These are phyloP conservation scores for Mustela nigripes DNA, from an alignment of 2,113 vertebrate species.

Conservation along the genomic window DNA sequence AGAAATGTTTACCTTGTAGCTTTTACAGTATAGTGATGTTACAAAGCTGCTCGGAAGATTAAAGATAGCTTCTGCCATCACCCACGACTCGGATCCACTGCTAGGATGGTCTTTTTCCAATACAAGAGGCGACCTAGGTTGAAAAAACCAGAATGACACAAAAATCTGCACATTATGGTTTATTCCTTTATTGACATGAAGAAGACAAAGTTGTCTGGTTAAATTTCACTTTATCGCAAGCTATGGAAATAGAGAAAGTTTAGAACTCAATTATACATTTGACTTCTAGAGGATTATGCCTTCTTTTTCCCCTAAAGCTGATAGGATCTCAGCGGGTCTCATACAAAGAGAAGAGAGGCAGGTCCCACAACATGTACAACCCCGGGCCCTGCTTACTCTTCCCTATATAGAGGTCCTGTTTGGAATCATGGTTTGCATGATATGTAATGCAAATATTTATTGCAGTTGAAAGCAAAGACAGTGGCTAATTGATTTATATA, in stretches of 20 bases:
- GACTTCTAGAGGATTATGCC: not conserved
- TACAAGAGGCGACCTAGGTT: not conserved
- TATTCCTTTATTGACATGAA: slow-evolving; percentile 50
- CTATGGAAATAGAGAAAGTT: not conserved
- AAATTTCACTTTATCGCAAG: slow-evolving; percentile 1
- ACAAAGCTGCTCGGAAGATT: not conserved
- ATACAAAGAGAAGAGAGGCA: not conserved
- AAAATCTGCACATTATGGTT: not conserved
- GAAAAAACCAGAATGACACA: not conserved
- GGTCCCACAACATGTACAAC: accelerated
- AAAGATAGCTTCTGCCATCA: not conserved
- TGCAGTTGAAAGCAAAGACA: not conserved
- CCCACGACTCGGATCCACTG: not conserved
- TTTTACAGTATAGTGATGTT: not conserved
- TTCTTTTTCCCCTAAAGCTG: not conserved
- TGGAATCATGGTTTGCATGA: not conserved
- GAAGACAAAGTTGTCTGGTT: not conserved
- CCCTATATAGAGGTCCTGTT: accelerated
- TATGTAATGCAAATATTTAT: not conserved
- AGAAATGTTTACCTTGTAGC: slow-evolving; percentile 40
- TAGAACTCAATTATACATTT: not conserved
- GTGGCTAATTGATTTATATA: not conserved
- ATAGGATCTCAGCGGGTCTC: not conserved
- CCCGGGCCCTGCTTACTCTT: not conserved
- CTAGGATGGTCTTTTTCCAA: too few species aligned